Base-by-base conservation (phyloP, 2,113 vertebrate genomes). In the Nothocercus nigrocapillus region DNA sequence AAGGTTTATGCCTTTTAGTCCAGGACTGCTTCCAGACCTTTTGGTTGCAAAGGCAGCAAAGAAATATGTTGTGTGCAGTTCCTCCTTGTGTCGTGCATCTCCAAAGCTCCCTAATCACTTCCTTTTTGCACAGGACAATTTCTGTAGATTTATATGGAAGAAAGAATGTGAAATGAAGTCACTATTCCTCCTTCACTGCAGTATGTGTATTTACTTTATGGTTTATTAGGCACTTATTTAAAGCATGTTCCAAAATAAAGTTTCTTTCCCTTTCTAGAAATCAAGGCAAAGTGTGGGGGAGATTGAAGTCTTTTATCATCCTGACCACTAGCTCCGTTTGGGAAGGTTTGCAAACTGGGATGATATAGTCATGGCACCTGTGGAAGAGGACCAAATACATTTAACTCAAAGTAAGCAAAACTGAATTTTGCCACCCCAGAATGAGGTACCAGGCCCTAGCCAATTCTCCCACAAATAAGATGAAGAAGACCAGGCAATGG, bases 231-330 rank as follows among this genome's bases (percentile, higher is more conserved):
- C 38, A 44, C 40, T 49, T 92, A 47, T 51, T 72, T 86, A 47
- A 28, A 77, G 36, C 28, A 21, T 27, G 15, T 11, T 70, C 44
- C 38, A 70, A 84, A 80, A 73, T 63, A 73, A 59, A 32, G 49
- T 85, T 82, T 64, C n/a, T 44, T 73, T 68, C 47, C 18, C 42
- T 94, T 90, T 47, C n/a, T 59, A 81, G 74, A 81, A 58, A 45
- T 81, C 38, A 81, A 84, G 81, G 25, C 18, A 77, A 81, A 82
- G 42, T 78, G 27, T 16, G 44, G 13, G 11, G 28, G 11, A 77
- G 5, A 28, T 30, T 32, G 42, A 73, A 73, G 7, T 11, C 30
- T 5, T 73, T 24, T 68, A 68, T 89, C 42, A 42, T 58, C 30
- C 53, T 61, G 30, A 53, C 72, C 11, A 34, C 25, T 47, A 18